These are phyloP conservation scores for Catharus fuscescens DNA, from an alignment of 2,113 vertebrate species.

Conservation along the genomic window DNA sequence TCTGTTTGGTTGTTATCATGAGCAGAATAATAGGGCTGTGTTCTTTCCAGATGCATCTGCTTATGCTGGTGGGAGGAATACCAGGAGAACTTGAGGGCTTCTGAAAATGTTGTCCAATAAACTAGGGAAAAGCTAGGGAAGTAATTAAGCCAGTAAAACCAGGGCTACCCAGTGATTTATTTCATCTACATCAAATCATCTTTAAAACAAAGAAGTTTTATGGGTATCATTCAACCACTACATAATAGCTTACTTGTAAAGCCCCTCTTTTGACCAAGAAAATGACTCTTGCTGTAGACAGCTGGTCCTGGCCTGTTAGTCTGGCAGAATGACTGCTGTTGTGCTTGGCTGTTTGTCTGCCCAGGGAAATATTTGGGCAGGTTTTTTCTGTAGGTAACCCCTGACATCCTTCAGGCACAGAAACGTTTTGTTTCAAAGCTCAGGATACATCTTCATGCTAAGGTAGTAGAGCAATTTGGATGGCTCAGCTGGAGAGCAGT, in stretches of 20 bases:
- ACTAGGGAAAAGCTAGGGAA: not conserved
- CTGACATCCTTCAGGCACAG: not conserved
- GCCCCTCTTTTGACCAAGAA: not conserved
- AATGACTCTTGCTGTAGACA: not conserved
- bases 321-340: not conserved
- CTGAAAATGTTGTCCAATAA: not conserved
- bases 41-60: not conserved
- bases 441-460: not conserved
- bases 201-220: not conserved
- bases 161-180: not conserved
- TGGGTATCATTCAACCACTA: not conserved
- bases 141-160: not conserved
- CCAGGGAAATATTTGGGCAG: not conserved
- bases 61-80: fast-evolving
- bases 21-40: not conserved
- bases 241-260: not conserved
- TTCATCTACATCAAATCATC: not conserved
- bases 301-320: not conserved
- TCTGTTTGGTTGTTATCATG: not conserved
- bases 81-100: not conserved
- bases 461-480: not conserved
- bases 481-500: not conserved
- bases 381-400: not conserved
- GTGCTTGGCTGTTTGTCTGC: not conserved
- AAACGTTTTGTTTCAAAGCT: not conserved